These are phyloP conservation scores for Microcebus ravelobensis DNA, from an alignment of 2,113 vertebrate species.

Conservation along the genomic window DNA sequence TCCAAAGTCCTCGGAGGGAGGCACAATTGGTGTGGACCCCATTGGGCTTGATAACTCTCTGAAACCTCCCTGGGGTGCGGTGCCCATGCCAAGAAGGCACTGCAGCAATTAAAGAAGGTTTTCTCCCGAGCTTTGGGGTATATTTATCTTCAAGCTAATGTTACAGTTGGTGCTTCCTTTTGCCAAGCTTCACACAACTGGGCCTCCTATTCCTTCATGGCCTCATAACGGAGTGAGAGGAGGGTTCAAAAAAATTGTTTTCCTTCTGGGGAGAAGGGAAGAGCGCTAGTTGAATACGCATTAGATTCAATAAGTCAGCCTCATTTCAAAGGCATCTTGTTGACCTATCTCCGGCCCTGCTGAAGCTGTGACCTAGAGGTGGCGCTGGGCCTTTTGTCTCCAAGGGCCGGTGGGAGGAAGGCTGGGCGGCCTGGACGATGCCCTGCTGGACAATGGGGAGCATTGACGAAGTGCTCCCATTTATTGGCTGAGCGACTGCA, in stretches of 20 bases:
- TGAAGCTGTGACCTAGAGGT: conserved; percentile 75
- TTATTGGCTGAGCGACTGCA: conserved; percentile 92
- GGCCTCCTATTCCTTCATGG: conserved; percentile 10
- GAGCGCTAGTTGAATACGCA: conserved; percentile 51
- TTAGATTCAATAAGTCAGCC: conserved; percentile 72
- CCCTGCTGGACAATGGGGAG: conserved; percentile 90
- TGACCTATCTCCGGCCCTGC: conserved; percentile 80
- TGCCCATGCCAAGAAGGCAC: conserved; percentile 38
- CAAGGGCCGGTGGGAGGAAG: background rate
- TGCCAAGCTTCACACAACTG: conserved; percentile 62
- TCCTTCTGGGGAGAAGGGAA: conserved; percentile 44
- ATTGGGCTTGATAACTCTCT: conserved; percentile 43
- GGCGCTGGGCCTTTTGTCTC: conserved; percentile 53
- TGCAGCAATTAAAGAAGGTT: conserved; percentile 63
- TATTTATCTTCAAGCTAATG: conserved; percentile 69
- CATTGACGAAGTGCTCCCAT: conserved; percentile 96
- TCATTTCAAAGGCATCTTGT: conserved; percentile 82
- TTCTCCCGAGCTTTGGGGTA: conserved; percentile 50
- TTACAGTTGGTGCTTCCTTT: conserved; percentile 57
- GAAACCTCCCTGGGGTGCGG: background rate
- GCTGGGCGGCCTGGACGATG: conserved; percentile 78
- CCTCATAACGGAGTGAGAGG: background rate
- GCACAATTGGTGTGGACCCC: background rate
- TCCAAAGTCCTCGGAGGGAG: background rate
- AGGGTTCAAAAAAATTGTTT: background rate